These are phyloP conservation scores for Conus ventricosus DNA, from an alignment of 1,140 invertebrate species.

Conservation along the genomic window DNA sequence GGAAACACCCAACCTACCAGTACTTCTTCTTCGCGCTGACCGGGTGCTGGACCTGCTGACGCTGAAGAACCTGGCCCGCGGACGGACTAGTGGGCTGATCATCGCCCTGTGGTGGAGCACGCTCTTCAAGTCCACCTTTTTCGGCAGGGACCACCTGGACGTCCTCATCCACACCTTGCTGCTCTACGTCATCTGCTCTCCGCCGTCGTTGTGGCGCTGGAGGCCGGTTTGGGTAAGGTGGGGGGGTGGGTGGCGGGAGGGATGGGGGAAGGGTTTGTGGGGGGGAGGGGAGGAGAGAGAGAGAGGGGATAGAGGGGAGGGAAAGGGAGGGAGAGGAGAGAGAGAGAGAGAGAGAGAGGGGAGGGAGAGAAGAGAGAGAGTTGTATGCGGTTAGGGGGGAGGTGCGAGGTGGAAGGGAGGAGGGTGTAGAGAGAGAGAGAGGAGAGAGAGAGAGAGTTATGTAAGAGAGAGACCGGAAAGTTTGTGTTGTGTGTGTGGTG, in stretches of 20 bases:
- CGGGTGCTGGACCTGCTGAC: slow-evolving; percentile 72
- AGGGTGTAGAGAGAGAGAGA: not conserved
- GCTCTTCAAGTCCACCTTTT: slow-evolving; percentile 76
- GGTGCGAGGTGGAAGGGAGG: too few species aligned
- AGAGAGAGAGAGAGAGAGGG: too few species aligned
- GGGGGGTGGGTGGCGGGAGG: too few species aligned
- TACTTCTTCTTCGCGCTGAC: slow-evolving; percentile 76
- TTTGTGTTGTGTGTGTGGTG: not conserved
- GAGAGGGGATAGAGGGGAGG: too few species aligned
- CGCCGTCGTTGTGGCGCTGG: slow-evolving; percentile 63
- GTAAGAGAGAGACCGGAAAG: too few species aligned
- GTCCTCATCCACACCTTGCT: slow-evolving; percentile 75
- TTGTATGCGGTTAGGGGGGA: too few species aligned
- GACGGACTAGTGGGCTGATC: slow-evolving; percentile 48
- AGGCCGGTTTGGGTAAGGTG: slow-evolving; percentile 44
- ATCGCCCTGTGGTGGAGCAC: slow-evolving; percentile 73
- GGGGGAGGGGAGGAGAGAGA: too few species aligned
- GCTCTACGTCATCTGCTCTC: slow-evolving; percentile 71
- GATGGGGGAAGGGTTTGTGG: too few species aligned
- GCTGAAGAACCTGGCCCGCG: slow-evolving; percentile 43
- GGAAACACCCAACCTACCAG: slow-evolving; percentile 76
- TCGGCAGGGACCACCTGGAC: slow-evolving; percentile 74
- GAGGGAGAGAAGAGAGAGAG: too few species aligned
- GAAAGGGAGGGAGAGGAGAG: too few species aligned
- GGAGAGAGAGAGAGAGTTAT: not conserved